Evolutionary conservation across 2,888 invertebrate species (phyloP), one percentile per base, ranked within the genome.

Genomic region (Ennomos erosarius): DNA sequence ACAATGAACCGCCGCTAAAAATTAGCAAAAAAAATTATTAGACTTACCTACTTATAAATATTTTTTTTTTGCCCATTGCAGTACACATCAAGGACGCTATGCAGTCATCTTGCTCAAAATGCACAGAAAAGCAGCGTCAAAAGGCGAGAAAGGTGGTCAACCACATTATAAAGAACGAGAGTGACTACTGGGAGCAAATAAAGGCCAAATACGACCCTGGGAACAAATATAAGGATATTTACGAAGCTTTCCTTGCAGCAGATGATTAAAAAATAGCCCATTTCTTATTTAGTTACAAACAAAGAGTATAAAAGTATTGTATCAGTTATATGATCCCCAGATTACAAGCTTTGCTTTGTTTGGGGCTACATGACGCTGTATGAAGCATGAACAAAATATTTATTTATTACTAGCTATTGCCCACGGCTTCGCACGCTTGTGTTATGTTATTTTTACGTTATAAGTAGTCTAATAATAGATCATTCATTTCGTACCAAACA

Each of bases 141-240:
- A 94, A 93, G 26, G 93, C 95, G 45, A 94, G 95, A 69, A 94
- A 94, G 75, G 94, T 96, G 0, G 93, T 96, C 43, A 93, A 93
- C 26, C 94, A 92, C 73, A 85, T 97, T 58, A 93, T 94, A 49
- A 93, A 94, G 12, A 93, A 95, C 40, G 95, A 95, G 75, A 90
- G 90, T 0, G 92, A 93, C 0, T 90, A 93, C 76, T 97, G 95
- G 95, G 93, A 94, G 40, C 86, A 94, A 56, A 80, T 97, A 40
- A 93, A 95, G 73, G 87, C 81, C 39, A 96, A 95, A 84, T 97
- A 94, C 79, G 97, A 97, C 78, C 95, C 95, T 10, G 90, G 93
- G 0, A 93, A 94, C 33, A 76, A 93, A 57, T 96, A 94, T 88
- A 92, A 93, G 70, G 85, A 85, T 57, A 94, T 88, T 62, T 96